phyloP scores from a whole-genome alignment of 2,113 vertebrate genomes.

The Salvator merianae region DNA sequence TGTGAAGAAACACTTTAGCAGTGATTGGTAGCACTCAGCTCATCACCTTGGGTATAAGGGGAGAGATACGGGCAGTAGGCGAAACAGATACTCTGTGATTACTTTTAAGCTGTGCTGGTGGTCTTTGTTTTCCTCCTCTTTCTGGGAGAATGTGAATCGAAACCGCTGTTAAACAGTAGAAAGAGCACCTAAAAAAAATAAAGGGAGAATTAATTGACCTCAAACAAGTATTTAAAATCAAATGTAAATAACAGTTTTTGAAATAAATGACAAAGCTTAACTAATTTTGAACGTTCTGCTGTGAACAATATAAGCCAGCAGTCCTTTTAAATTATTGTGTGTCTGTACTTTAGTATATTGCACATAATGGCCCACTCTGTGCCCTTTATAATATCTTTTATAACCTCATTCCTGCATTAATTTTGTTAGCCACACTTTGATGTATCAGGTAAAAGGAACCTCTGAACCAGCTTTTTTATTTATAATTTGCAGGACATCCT shows the following conservation, averaged over 20 bases:
- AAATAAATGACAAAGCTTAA: not conserved
- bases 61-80: too few species aligned
- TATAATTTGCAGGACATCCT: not conserved
- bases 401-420: not conserved
- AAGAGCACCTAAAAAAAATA: not conserved
- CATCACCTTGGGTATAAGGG: too few species aligned
- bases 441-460: not conserved
- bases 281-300: not conserved
- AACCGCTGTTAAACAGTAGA: not conserved
- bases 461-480: not conserved
- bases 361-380: not conserved
- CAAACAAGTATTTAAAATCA: not conserved
- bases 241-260: not conserved
- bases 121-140: not conserved
- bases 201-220: not conserved
- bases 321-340: not conserved
- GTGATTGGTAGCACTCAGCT: not conserved
- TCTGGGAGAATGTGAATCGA: not conserved
- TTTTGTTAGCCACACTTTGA: not conserved
- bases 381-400: not conserved
- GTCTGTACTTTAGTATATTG: not conserved
- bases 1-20: not conserved
- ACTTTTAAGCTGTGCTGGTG: not conserved
- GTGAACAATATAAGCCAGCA: not conserved
- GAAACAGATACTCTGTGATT: not conserved